Conservation (phyloP, 1,140 invertebrate species). For the Ditylenchus dipsaci region DNA sequence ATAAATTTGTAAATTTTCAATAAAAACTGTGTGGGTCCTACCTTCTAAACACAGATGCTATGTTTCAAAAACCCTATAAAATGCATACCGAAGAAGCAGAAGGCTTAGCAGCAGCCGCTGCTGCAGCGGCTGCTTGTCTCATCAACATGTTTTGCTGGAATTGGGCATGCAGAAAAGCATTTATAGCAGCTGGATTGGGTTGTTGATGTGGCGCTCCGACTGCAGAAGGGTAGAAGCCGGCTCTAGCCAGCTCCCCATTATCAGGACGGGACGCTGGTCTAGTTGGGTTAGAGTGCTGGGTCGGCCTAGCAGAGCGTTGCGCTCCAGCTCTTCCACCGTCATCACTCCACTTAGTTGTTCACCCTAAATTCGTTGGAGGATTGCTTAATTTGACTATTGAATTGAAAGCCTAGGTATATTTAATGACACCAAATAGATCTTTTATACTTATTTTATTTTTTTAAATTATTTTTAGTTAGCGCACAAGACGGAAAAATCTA, state of each 20-base stretch:
- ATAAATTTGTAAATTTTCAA: too few species aligned
- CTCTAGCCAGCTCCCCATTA: background rate
- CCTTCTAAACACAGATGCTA: too few species aligned
- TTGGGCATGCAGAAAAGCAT: background rate
- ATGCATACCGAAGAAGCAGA: background rate
- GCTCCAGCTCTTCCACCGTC: slow-evolving; percentile 11
- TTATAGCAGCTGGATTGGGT: background rate
- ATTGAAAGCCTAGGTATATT: too few species aligned
- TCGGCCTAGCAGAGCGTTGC: background rate
- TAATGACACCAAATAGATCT: too few species aligned
- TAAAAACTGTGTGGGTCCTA: too few species aligned
- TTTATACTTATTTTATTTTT: too few species aligned
- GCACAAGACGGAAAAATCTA: too few species aligned
- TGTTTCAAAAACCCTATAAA: background rate
- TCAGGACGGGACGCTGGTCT: background rate
- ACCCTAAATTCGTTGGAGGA: too few species aligned
- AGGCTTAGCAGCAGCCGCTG: background rate
- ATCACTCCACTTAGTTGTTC: slow-evolving; percentile 2
- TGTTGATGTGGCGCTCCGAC: background rate
- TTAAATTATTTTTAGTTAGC: too few species aligned
- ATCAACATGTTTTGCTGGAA: background rate
- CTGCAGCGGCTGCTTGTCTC: background rate
- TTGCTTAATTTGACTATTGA: too few species aligned
- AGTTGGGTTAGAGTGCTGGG: background rate
- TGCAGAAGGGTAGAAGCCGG: background rate